Evolutionary conservation across 2,888 invertebrate species (phyloP).

Genomic region (Oscheius sp.): DNA sequence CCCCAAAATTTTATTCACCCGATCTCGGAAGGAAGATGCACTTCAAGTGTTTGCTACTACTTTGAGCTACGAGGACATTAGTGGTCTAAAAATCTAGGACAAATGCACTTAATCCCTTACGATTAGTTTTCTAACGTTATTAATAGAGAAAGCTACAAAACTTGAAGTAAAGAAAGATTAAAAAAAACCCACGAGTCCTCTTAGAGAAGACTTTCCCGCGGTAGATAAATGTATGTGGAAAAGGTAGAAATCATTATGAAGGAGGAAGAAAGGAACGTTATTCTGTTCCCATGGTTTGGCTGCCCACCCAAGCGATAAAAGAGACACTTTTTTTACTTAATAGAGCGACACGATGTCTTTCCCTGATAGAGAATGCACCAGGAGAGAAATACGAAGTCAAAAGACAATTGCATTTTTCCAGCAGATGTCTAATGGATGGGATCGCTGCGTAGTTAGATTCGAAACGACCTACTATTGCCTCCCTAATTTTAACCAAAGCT

Average conservation of each 20-base stretch:
- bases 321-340: not conserved
- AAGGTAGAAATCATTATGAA: not conserved
- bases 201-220: too few relatives aligned
- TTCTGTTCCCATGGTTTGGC: too few relatives aligned
- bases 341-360: not conserved
- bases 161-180: too few relatives aligned
- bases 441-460: conserved; percentile 14
- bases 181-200: too few relatives aligned
- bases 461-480: conserved; percentile 28
- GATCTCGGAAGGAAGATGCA: not conserved
- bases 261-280: conserved; percentile 7
- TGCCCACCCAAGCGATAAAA: not conserved
- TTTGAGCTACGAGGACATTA: too few relatives aligned
- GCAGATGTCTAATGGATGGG: conserved; percentile 27
- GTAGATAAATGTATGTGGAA: conserved; percentile 5
- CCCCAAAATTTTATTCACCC: not conserved
- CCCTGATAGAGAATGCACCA: conserved; percentile 2
- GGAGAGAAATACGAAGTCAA: conserved; percentile 11
- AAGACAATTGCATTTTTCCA: conserved; percentile 30
- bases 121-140: too few relatives aligned
- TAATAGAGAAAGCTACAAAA: too few relatives aligned
- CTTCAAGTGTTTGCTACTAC: not conserved
- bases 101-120: too few relatives aligned
- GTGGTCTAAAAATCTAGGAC: too few relatives aligned
- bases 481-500: conserved; percentile 12